Base-by-base conservation (phyloP, 2,113 vertebrate species). In the Scophthalmus maximus region DNA sequence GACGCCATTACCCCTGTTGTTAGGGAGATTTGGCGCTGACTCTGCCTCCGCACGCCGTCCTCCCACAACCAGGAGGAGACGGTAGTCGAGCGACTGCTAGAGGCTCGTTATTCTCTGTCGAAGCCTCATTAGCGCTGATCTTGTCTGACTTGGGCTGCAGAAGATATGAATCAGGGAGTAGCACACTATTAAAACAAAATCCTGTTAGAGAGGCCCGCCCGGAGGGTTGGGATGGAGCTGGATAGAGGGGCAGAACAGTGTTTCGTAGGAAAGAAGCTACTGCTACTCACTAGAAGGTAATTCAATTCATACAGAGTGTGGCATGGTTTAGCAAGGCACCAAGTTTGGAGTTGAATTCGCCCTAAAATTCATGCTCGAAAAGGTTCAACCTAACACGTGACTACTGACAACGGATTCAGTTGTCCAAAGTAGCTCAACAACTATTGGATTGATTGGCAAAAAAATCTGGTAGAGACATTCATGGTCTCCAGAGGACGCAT, bases 81-180 rank as follows among this genome's bases (percentile, higher is more conserved):
- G 65, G n/a, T 42, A 50, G 61, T 2, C 3, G 42, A 76, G 80
- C 5, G 18, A 34, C 71, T n/a, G 56, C 83, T 85, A 40, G 62
- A 73, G 47, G 80, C 72, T 77, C 55, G 59, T 83, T 87, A 81
- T 75, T 83, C 69, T 76, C 72, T 72, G 53, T 72, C 75, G 44
- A 26, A 77, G 85, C 59, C 85, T 89, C 81, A 81, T 86, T 86
- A 80, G 70, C 61, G 76, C 60, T 76, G 75, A 84, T 89, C 69
- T 67, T 42, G 59, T 70, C 81, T 65, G 78, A 73, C 83, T 68
- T 60, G 47, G 60, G 71, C 27, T 70, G 65, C 80, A 38, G 60
- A 86, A n/a, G 85, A 87, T 87, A 82, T 70, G 78, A 86, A 86
- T 80, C 83, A 44, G 63, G 60, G 78, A 75, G 74, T 29, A 65